These are phyloP conservation scores for Coelinius sp. DNA, from an alignment of 2,888 invertebrate species.

Conservation along the genomic window DNA sequence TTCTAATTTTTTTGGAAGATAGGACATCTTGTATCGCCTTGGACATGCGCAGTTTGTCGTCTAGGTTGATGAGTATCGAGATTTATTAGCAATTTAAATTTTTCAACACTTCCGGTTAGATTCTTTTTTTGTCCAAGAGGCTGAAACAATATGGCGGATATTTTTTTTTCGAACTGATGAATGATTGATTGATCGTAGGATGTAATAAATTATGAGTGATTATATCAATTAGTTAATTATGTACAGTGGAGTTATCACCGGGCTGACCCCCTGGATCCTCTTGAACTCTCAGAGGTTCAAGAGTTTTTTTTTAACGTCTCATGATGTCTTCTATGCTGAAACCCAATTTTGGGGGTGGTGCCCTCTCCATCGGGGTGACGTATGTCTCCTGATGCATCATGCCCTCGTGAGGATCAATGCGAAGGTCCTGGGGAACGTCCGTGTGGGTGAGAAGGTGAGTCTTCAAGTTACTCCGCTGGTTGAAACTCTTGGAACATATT, in stretches of 20 bases:
- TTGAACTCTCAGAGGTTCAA: background rate
- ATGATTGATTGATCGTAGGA: background rate
- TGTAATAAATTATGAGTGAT: background rate
- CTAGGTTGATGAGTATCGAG: background rate
- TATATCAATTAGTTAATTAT: background rate
- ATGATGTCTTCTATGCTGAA: conserved; percentile 92
- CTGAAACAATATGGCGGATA: background rate
- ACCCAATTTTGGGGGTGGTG: conserved; percentile 74
- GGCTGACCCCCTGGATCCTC: background rate
- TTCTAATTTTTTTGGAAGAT: conserved; percentile 56
- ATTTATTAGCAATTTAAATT: conserved; percentile 21
- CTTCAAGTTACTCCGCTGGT: conserved; percentile 93
- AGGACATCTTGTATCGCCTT: conserved; percentile 35
- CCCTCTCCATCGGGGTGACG: conserved; percentile 36
- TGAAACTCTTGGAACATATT: conserved; percentile 89
- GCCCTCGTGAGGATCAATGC: conserved; percentile 53
- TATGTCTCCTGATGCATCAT: background rate
- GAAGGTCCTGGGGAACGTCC: conserved; percentile 74
- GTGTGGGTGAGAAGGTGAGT: conserved; percentile 91
- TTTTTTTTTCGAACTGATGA: conserved; percentile 10
- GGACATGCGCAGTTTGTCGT: conserved; percentile 39
- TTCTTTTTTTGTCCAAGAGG: conserved; percentile 21
- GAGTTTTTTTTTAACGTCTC: conserved; percentile 77
- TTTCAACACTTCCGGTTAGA: conserved; percentile 27
- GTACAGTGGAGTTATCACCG: conserved; percentile 20